These are phyloP conservation scores for Ianthella basta DNA, from an alignment of 37 sponge, comb jelly and placozoan genomes.

Conservation along the genomic window DNA sequence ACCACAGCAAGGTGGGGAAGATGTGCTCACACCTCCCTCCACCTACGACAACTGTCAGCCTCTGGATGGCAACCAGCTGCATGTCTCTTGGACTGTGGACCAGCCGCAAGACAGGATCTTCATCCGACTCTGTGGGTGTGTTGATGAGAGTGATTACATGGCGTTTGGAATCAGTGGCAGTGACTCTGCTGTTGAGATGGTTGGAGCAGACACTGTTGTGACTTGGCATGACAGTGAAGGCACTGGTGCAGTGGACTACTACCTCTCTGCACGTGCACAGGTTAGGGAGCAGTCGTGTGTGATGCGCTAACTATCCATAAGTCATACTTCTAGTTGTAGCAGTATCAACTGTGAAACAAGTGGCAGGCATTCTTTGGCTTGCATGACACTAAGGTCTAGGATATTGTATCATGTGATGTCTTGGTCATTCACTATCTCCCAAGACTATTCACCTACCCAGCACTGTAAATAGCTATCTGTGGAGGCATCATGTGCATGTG, in stretches of 20 bases:
- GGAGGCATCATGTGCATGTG: no score
- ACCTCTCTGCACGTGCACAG: neutral
- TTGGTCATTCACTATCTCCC: no score
- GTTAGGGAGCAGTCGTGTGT: neutral
- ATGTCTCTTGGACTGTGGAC: constrained; percentile 28
- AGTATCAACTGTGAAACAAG: no score
- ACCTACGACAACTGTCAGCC: constrained; percentile 28
- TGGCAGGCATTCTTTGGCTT: neutral
- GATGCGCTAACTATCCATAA: no score
- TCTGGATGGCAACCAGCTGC: neutral
- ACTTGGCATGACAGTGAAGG: constrained; percentile 34
- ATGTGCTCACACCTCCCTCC: neutral
- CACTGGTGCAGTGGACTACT: constrained; percentile 15
- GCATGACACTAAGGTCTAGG: no score
- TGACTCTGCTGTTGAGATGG: constrained; percentile 32
- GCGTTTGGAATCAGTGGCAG: constrained; percentile 78
- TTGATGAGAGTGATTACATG: constrained; percentile 47
- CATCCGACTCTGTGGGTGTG: constrained; percentile 53
- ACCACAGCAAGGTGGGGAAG: no score
- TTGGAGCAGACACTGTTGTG: constrained; percentile 59
- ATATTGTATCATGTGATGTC: no score
- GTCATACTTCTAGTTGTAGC: no score
- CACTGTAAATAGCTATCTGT: no score
- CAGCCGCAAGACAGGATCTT: neutral
- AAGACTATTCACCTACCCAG: no score